Evolutionary conservation across 2,888 invertebrate genomes (phyloP).

Genomic region (Zygaena filipendulae): DNA sequence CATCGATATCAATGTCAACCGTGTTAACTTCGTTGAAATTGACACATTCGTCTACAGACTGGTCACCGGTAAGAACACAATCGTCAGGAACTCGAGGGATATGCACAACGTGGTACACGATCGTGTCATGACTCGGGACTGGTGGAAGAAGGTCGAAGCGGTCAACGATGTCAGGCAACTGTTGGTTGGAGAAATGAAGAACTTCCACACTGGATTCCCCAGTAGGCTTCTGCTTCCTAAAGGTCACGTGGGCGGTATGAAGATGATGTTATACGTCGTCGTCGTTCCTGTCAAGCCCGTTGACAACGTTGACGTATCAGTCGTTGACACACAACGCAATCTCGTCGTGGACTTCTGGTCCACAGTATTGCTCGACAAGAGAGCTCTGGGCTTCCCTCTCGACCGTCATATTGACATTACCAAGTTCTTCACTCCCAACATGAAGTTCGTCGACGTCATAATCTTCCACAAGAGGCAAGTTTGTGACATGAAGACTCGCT

Average conservation of each 20-base stretch:
- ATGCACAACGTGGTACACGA: conserved; percentile 75
- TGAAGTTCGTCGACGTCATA: conserved; percentile 72
- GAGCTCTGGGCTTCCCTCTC: conserved; percentile 79
- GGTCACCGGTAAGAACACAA: conserved; percentile 71
- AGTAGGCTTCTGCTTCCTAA: conserved; percentile 76
- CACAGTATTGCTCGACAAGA: conserved; percentile 65
- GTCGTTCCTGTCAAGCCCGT: conserved; percentile 64
- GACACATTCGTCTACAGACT: conserved; percentile 72
- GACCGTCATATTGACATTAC: conserved; percentile 72
- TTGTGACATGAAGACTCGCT: conserved; percentile 53
- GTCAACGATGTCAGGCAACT: conserved; percentile 49
- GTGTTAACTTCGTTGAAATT: conserved; percentile 72
- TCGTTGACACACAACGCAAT: conserved; percentile 55
- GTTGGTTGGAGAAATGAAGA: conserved; percentile 38
- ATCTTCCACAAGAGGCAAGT: conserved; percentile 71
- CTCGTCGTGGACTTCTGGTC: conserved; percentile 42
- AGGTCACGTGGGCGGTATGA: conserved; percentile 74
- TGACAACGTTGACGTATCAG: conserved; percentile 38
- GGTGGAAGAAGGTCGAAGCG: conserved; percentile 72
- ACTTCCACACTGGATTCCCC: conserved; percentile 75
- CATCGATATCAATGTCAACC: conserved; percentile 68
- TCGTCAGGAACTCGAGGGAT: conserved; percentile 72
- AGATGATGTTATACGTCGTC: conserved; percentile 72
- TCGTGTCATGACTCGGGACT: conserved; percentile 70
- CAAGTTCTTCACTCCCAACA: conserved; percentile 74